phyloP scores from a whole-genome alignment of 2,888 invertebrate genomes.

The Aspidiotus rigidus region DNA sequence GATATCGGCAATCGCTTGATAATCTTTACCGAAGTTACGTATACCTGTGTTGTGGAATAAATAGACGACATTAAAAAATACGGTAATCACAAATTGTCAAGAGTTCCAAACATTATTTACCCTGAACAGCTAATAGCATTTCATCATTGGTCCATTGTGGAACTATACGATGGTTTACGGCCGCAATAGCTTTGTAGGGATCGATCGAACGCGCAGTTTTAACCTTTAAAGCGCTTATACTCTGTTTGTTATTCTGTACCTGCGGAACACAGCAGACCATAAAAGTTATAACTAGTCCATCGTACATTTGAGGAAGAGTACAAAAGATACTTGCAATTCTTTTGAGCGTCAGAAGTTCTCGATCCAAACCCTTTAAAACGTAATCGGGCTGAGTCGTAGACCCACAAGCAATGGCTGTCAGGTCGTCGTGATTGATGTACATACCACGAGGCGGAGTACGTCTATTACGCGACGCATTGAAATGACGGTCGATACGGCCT shows the following conservation, averaged over 20 bases:
- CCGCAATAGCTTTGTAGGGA: conserved; percentile 51
- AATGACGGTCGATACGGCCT: conserved; percentile 43
- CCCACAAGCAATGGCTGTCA: conserved; percentile 79
- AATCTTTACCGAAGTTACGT: conserved; percentile 62
- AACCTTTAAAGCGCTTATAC: conserved; percentile 73
- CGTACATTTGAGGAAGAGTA: neutral
- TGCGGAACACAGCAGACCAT: conserved; percentile 44
- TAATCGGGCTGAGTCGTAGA: conserved; percentile 66
- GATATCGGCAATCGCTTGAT: conserved; percentile 87
- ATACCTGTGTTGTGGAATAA: conserved; percentile 46
- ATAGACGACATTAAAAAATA: neutral
- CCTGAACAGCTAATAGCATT: conserved; percentile 79
- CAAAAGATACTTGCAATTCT: conserved; percentile 71
- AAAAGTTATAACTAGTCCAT: neutral
- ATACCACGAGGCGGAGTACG: conserved; percentile 91
- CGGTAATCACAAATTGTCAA: neutral
- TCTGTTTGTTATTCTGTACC: conserved; percentile 93
- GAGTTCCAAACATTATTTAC: conserved; percentile 42
- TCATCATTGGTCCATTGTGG: conserved; percentile 91
- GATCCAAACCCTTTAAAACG: conserved; percentile 83
- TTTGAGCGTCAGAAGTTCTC: conserved; percentile 87
- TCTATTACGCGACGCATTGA: conserved; percentile 44
- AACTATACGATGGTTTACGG: conserved; percentile 58
- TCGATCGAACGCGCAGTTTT: conserved; percentile 59
- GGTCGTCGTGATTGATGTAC: conserved; percentile 95